These are phyloP conservation scores for Echinarachnius parma DNA, from an alignment of 53 echinoderm and acorn worm species.

Conservation along the genomic window DNA sequence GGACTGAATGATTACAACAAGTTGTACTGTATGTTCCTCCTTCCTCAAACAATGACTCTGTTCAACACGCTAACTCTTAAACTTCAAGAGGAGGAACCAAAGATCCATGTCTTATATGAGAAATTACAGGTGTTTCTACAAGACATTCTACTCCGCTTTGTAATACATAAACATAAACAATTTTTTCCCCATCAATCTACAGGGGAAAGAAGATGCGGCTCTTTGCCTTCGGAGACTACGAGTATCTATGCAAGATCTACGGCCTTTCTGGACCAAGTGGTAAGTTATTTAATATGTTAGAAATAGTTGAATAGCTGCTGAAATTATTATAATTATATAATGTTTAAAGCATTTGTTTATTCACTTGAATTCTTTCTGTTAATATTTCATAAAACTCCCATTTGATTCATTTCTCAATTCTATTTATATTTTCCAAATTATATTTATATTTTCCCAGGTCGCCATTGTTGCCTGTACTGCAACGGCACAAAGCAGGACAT, in stretches of 20 bases:
- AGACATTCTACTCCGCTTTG: too few relatives aligned
- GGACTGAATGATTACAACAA: too few relatives aligned
- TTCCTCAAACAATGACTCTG: too few relatives aligned
- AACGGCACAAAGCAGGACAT: slow-evolving; percentile 2
- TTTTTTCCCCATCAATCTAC: background rate
- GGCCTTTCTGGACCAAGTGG: slow-evolving; percentile 29
- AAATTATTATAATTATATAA: too few relatives aligned
- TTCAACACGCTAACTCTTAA: too few relatives aligned
- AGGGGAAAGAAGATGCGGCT: slow-evolving; percentile 18
- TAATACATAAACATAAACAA: background rate
- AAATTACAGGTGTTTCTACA: too few relatives aligned
- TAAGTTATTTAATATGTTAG: background rate
- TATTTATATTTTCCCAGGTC: slow-evolving; percentile 11
- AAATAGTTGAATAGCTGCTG: too few relatives aligned
- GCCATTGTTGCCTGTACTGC: slow-evolving; percentile 50
- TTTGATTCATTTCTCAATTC: background rate
- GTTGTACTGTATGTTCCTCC: too few relatives aligned
- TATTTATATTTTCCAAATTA: background rate
- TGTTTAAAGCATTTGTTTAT: too few relatives aligned
- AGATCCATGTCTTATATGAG: too few relatives aligned
- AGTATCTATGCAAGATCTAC: slow-evolving; percentile 7
- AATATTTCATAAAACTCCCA: background rate
- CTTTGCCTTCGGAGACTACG: slow-evolving; percentile 15
- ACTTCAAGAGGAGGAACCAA: too few relatives aligned
- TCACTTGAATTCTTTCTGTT: background rate